Evolutionary conservation across 2,113 vertebrate genomes (phyloP).

Genomic region (Hipposideros armiger): DNA sequence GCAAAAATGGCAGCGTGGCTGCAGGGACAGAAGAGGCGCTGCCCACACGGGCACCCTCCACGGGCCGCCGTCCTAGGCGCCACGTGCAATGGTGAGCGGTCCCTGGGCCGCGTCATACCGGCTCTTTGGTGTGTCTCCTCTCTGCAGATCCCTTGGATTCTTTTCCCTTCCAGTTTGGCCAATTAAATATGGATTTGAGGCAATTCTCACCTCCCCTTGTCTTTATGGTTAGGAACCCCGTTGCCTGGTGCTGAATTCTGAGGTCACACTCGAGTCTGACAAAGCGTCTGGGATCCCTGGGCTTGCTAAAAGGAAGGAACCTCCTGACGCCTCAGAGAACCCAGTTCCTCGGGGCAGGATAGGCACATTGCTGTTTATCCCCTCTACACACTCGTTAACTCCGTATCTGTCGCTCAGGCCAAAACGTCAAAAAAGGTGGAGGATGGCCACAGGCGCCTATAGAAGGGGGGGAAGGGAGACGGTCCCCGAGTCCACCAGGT

Average conservation of each 20-base stretch:
- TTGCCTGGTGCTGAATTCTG: background rate
- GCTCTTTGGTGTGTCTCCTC: fast-evolving
- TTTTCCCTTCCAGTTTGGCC: fast-evolving
- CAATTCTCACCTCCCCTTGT: fast-evolving
- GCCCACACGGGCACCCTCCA: background rate
- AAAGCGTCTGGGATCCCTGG: background rate
- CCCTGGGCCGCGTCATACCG: fast-evolving
- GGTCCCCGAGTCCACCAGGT: fast-evolving
- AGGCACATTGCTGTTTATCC: fast-evolving
- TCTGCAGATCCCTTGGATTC: fast-evolving
- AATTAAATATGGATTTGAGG: fast-evolving
- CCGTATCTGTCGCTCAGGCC: fast-evolving
- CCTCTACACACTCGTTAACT: fast-evolving
- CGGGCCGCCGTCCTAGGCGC: fast-evolving
- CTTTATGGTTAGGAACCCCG: background rate
- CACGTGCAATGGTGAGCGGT: fast-evolving
- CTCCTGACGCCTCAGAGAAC: fast-evolving
- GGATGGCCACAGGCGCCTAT: fast-evolving
- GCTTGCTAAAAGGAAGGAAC: background rate
- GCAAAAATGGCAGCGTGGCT: fast-evolving
- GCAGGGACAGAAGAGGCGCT: background rate
- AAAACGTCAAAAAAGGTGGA: fast-evolving
- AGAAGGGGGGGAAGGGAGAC: fast-evolving
- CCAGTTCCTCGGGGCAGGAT: background rate
- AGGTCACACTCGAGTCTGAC: background rate